Conservation (phyloP, 2,113 vertebrate species). For the Danionella cerebrum region DNA sequence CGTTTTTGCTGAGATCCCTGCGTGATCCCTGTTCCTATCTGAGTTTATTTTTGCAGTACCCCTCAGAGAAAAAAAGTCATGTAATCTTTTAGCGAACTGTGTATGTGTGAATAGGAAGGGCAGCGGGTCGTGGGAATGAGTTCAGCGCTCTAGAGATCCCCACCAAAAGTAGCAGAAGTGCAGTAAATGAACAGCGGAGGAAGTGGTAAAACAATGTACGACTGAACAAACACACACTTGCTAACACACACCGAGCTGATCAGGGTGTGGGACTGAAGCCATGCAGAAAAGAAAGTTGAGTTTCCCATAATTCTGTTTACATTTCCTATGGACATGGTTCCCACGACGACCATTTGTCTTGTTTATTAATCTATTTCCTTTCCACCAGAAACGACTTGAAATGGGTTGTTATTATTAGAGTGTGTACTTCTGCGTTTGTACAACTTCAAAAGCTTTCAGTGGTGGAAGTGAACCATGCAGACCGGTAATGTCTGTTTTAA, state of each 20-base stretch:
- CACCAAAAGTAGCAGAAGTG: conserved; percentile 45
- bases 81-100: not conserved
- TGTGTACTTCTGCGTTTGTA: conserved; percentile 37
- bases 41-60: not conserved
- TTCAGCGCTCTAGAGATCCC: conserved; percentile 41
- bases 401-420: conserved; percentile 5
- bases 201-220: conserved; percentile 62
- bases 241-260: conserved; percentile 22
- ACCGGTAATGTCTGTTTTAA: conserved; percentile 18
- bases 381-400: conserved; percentile 43
- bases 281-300: conserved; percentile 47
- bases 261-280: conserved; percentile 51
- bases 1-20: conserved; percentile 14
- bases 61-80: not conserved
- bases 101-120: conserved; percentile 50
- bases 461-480: conserved; percentile 34
- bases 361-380: conserved; percentile 49
- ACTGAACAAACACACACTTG: conserved; percentile 32
- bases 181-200: conserved; percentile 47
- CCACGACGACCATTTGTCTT: conserved; percentile 36
- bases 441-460: not conserved
- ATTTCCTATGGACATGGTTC: conserved; percentile 51
- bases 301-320: conserved; percentile 53
- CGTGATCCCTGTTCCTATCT: conserved; percentile 4
- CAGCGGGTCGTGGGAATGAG: conserved; percentile 61